Conservation (phyloP, 1,140 invertebrate genomes). For the Chionoecetes opilio region DNA sequence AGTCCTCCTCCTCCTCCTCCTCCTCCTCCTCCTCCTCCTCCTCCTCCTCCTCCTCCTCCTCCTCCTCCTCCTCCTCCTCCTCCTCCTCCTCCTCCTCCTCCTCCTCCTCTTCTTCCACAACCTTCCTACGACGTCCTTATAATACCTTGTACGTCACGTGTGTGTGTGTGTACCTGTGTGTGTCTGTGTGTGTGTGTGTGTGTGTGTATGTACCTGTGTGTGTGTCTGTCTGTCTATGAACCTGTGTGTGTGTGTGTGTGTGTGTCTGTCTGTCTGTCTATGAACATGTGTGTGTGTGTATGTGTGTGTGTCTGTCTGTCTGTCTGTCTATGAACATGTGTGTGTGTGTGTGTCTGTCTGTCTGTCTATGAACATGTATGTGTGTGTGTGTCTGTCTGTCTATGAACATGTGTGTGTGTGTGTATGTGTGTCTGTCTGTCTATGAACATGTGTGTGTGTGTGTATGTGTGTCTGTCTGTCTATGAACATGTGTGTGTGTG, state of each 20-base stretch:
- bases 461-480: no score
- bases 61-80: no score
- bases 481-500: neutral
- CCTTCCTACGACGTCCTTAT: no score
- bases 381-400: neutral
- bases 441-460: no score
- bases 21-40: no score
- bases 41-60: no score
- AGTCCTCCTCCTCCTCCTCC: no score
- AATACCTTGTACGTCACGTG: no score
- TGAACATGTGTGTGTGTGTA: neutral
- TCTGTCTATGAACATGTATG: neutral
- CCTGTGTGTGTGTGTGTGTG: slow-evolving; percentile 7
- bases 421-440: no score
- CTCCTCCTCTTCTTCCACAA: no score
- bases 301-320: neutral
- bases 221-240: neutral
- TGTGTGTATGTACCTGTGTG: neutral
- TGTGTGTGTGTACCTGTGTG: no score
- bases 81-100: no score
- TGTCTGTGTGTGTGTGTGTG: slow-evolving; percentile 16
- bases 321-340: neutral
- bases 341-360: neutral
- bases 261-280: neutral
- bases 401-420: neutral